Evolutionary conservation across 2,113 vertebrate species (phyloP).

Genomic region (Coreoperca whiteheadi): DNA sequence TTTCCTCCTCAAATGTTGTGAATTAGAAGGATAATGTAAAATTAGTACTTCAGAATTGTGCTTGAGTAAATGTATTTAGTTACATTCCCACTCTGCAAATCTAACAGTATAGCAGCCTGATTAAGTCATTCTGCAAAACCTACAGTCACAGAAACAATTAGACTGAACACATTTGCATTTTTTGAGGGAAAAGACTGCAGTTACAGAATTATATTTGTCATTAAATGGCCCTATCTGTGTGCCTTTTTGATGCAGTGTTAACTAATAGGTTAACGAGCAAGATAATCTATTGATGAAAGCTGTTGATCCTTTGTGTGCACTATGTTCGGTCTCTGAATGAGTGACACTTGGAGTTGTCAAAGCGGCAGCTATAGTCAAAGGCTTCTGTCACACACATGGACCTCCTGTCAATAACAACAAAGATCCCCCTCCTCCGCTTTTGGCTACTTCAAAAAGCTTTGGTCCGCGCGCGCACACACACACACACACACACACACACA

Average conservation of each 20-base stretch:
- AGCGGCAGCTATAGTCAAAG: constrained; percentile 41
- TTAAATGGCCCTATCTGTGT: background rate
- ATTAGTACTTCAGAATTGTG: background rate
- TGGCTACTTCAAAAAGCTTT: constrained; percentile 38
- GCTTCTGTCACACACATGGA: constrained; percentile 38
- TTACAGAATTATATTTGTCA: background rate
- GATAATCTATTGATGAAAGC: background rate
- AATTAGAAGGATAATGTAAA: background rate
- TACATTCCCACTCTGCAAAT: background rate
- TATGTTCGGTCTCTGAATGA: constrained; percentile 20
- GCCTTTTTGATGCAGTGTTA: background rate
- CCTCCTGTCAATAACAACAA: constrained; percentile 64
- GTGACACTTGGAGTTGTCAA: constrained; percentile 5
- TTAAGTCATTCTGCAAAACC: background rate
- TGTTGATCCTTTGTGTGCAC: background rate
- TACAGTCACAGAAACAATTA: background rate
- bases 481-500: background rate
- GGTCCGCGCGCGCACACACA: background rate
- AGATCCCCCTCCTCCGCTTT: constrained; percentile 5
- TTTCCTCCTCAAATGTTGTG: background rate
- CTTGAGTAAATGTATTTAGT: too few relatives aligned
- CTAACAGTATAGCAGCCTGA: background rate
- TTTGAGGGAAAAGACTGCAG: background rate
- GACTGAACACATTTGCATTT: background rate
- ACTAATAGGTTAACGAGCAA: background rate